Base-by-base conservation (phyloP, 2,888 invertebrate species). In the Limenitis camilla region DNA sequence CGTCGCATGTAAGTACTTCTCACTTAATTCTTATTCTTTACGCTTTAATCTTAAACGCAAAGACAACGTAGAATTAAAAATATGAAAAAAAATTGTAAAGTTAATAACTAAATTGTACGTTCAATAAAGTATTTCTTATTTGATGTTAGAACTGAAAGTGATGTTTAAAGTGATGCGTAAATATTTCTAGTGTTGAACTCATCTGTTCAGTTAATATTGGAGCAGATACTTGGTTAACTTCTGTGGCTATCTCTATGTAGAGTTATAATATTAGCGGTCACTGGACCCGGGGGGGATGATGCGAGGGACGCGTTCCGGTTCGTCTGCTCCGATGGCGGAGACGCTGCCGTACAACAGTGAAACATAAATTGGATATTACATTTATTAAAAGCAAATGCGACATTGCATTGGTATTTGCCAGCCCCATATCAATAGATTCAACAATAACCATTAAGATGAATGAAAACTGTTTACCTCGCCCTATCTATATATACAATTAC, bases 401-500 rank as follows among this genome's bases (percentile, higher is more conserved):
- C 56, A 64, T 75, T 74, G 79, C 81, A 78, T 77, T 78, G 77
- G 58, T 62, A 64, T 57, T 57, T 56, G 60, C 62, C 61, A 61
- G 59, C 66, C 61, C 59, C 55, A 73, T 72, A 67, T 73, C 67
- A 72, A 72, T 68, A 75, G 67, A 77, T 80, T 78, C 72, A 82
- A 81, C 78, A 78, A 80, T 76, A 80, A 78, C 74, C 76, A 71
- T 76, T 70, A 71, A 68, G 69, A 73, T 67, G 69, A 76, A 73
- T 75, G 71, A 76, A 76, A 78, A 76, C 74, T 78, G 75, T 76
- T 73, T 73, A 79, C 79, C 78, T 81, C 80, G 73, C 73, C 76
- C 79, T 84, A 82, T 71, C 81, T 83, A 84, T 84, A 84, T 84
- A 72, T 85, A 85, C 85, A 85, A 76, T 78, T 74, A 58, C 55